Evolutionary conservation across 2,113 vertebrate genomes (phyloP).

Genomic region (Lethenteron camtschaticum): DNA sequence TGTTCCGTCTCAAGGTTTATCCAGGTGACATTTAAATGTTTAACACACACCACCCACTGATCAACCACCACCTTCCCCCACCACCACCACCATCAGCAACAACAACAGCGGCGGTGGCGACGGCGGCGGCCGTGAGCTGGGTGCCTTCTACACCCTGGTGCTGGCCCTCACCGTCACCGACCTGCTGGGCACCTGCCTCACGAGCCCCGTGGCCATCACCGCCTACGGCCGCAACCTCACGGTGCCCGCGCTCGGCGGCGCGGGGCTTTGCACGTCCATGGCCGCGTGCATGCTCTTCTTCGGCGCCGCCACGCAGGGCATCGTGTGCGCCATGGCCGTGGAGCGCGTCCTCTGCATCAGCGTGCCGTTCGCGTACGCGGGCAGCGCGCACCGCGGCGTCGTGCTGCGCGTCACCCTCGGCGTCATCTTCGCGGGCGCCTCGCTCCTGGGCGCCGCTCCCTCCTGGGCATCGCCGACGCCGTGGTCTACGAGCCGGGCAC

Average conservation of each 20-base stretch:
- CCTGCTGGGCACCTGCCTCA: slow-evolving; percentile 41
- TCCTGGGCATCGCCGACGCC: slow-evolving; percentile 16
- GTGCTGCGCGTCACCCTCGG: slow-evolving; percentile 10
- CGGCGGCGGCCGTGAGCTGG: slow-evolving; percentile 5
- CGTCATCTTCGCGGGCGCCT: slow-evolving; percentile 16
- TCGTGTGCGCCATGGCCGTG: slow-evolving; percentile 53
- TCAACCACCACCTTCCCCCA: too few relatives aligned
- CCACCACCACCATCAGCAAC: too few relatives aligned
- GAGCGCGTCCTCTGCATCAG: slow-evolving; percentile 61
- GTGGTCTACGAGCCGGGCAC: slow-evolving; percentile 37
- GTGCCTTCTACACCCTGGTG: slow-evolving; percentile 43
- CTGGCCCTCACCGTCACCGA: slow-evolving; percentile 45
- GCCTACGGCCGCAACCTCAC: slow-evolving; percentile 29
- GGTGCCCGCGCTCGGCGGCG: slow-evolving; percentile 13
- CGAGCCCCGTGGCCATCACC: slow-evolving; percentile 39
- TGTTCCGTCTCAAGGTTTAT: too few relatives aligned
- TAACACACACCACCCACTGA: too few relatives aligned
- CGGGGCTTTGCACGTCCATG: slow-evolving; percentile 30
- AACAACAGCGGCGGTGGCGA: too few relatives aligned
- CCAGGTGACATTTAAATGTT: too few relatives aligned
- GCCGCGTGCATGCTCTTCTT: slow-evolving; percentile 59
- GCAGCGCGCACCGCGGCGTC: slow-evolving; percentile 20
- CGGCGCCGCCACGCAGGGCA: slow-evolving; percentile 39
- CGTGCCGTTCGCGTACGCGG: slow-evolving; percentile 51
- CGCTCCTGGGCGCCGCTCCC: slow-evolving; percentile 24